Base-by-base conservation (phyloP, 2,113 vertebrate genomes). In the Sardina pilchardus region DNA sequence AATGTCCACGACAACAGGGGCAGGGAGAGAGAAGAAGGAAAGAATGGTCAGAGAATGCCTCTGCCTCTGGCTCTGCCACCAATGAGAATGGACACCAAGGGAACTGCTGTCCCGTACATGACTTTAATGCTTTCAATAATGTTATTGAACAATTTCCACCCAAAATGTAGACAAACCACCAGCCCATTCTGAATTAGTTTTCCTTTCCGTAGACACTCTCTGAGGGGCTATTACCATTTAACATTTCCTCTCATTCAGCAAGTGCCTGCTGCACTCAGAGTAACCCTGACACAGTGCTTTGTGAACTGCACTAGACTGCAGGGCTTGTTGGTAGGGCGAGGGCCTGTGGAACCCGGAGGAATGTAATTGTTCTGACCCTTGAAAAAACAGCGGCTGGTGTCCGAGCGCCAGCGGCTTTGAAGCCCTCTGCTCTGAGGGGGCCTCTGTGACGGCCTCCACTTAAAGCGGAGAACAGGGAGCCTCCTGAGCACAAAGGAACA, bases 371-470 rank as follows among this genome's bases (percentile, higher is more conserved):
- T 67, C n/a, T 30, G 63, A 71, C 63, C 63, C 63, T 71, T 34
- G 24, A 30, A 71, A 59, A 71, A 71, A 71, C 63, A 34, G 26
- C 63, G 63, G n/a, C n/a, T 30, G 24, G 85, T 30, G 84, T 56
- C 14, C 10, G 39, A 30, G 45, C 81, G 85, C 90, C 89, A 93
- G 87, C 89, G 87, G 86, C 88, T 87, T 89, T 93, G 92, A 89
- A 86, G 89, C 90, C 85, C 84, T 44, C 85, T 83, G 83, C 89
- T 90, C 86, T 84, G 12, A 86, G 50, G 85, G 83, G 84, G 67
- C 45, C 85, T 83, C 81, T 83, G 84, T 81, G 81, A 84, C 82
- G 67, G 81, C 83, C 71, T 84, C 83, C 14, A 84, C 71, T 63
- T 39, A 44, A 85, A 81, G 26, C 44, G 43, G 85, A 87, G 86